These are phyloP conservation scores for Felis chaus DNA, from an alignment of 2,113 vertebrate species.

Conservation along the genomic window DNA sequence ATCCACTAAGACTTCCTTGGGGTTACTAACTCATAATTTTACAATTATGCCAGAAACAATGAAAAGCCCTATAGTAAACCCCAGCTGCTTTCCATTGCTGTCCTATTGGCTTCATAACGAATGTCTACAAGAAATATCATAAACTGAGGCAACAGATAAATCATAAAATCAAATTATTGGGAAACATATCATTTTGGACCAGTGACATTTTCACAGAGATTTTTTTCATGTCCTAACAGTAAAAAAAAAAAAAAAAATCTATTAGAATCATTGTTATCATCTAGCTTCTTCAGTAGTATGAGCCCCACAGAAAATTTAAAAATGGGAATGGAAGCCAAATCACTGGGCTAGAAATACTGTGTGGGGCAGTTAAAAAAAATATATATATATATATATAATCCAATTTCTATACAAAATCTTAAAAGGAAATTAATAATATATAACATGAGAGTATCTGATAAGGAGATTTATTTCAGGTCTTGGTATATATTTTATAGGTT, in stretches of 20 bases:
- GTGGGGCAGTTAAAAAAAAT: background rate
- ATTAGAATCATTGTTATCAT: background rate
- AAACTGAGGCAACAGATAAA: background rate
- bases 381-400: background rate
- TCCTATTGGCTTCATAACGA: background rate
- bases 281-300: background rate
- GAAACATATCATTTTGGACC: background rate
- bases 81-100: background rate
- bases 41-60: background rate
- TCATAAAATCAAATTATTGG: background rate
- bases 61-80: background rate
- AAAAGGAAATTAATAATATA: background rate
- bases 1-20: background rate
- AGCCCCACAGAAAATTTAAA: background rate
- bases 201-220: background rate
- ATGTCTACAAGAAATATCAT: background rate
- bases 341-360: background rate
- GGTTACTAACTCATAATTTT: background rate
- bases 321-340: background rate
- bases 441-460: background rate
- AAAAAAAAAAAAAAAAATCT: background rate
- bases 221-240: background rate
- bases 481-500: background rate
- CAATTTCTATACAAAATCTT: background rate
- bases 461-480: background rate